These are phyloP conservation scores for Drosophila cognata DNA, from an alignment of 2,888 invertebrate species.

Conservation along the genomic window DNA sequence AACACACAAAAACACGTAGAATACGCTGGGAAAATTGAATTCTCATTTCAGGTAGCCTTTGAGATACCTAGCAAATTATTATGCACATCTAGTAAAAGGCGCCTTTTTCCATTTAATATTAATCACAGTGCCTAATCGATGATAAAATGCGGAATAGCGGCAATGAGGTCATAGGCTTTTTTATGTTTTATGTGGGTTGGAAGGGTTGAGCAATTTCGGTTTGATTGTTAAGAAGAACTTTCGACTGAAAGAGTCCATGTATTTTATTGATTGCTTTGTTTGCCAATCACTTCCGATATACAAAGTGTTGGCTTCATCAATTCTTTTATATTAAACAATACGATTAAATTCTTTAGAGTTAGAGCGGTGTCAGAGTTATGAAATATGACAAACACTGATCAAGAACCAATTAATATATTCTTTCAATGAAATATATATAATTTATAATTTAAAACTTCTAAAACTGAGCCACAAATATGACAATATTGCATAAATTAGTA, in stretches of 20 bases:
- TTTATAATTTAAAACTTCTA: no score
- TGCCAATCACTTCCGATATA: conserved; percentile 3
- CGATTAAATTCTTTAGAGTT: neutral
- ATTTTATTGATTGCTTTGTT: conserved; percentile 12
- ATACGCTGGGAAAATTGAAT: no score
- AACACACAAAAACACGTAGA: conserved; percentile 10
- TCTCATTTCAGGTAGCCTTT: neutral
- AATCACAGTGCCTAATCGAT: neutral
- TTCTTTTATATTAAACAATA: conserved; percentile 9
- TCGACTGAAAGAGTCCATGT: neutral
- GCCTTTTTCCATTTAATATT: neutral
- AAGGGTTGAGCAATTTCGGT: conserved; percentile 3
- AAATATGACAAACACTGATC: neutral
- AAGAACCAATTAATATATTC: neutral
- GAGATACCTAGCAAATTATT: neutral
- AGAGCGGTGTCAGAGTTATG: neutral
- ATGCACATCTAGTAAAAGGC: neutral
- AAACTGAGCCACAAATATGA: neutral
- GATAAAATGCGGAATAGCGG: neutral
- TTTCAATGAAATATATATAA: neutral
- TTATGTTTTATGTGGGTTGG: conserved; percentile 3
- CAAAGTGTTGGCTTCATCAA: neutral
- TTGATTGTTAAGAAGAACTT: conserved; percentile 7
- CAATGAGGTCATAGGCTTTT: neutral
- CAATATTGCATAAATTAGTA: neutral